A percentile compares a stretch with the other conserved stretches of the same genome.
These are phyloP conservation scores for Bellardia pandia DNA, from an alignment of 2,888 invertebrate genomes.

Conservation along the genomic window DNA sequence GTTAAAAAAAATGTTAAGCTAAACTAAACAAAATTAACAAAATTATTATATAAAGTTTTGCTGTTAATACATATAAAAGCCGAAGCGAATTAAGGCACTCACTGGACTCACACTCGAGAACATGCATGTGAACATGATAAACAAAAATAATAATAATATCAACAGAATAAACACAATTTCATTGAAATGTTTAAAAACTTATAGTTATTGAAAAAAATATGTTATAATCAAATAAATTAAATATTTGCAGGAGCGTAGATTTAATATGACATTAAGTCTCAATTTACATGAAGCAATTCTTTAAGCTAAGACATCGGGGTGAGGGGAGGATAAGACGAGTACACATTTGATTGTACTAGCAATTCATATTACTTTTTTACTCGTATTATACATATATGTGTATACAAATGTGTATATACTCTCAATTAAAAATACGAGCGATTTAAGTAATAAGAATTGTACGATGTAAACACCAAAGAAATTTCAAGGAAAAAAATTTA, in stretches of 20 bases:
- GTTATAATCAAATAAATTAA: constrained; percentile 32
- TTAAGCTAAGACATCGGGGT: no score
- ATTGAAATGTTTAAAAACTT: constrained; percentile 39
- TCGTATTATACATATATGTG: no score
- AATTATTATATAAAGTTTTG: constrained; percentile 51
- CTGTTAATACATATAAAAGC: neutral
- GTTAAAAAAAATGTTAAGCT: constrained; percentile 8
- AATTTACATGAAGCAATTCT: no score
- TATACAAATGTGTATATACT: no score
- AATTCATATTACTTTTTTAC: no score
- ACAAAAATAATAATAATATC: neutral
- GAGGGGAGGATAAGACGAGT: no score
- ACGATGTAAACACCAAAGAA: no score
- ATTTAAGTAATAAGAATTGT: no score
- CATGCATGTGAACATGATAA: constrained; percentile 24
- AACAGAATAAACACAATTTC: constrained; percentile 9
- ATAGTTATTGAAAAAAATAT: constrained; percentile 29
- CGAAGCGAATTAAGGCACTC: constrained; percentile 45
- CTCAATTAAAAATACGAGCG: no score
- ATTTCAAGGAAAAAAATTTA: no score
- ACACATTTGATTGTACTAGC: no score
- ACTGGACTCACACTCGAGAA: constrained; percentile 20
- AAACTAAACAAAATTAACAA: constrained; percentile 61
- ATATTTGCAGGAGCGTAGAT: constrained; percentile 30
- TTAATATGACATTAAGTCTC: no score